A percentile compares a stretch with the other conserved stretches of the same genome.
These are phyloP conservation scores for Labrus mixtus DNA, from an alignment of 2,113 vertebrate species.

Conservation along the genomic window DNA sequence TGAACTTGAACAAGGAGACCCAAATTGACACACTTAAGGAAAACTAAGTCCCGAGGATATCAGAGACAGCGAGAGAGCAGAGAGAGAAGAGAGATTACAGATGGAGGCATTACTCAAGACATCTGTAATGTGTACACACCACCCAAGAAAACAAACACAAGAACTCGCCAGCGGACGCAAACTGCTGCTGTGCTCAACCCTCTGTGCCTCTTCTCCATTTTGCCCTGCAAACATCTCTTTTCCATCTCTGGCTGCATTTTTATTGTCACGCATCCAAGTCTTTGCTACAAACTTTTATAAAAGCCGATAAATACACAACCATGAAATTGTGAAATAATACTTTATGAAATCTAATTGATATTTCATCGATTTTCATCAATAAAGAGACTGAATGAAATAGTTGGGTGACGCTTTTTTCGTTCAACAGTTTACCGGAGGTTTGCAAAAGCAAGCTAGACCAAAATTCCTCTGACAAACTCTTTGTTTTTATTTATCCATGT, in stretches of 20 bases:
- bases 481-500: too few relatives aligned
- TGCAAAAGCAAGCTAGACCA: neutral
- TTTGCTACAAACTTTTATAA: slow-evolving; percentile 11
- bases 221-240: slow-evolving; percentile 24
- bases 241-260: slow-evolving; percentile 23
- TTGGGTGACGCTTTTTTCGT: neutral
- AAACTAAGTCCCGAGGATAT: slow-evolving; percentile 77
- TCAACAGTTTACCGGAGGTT: neutral
- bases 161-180: slow-evolving; percentile 70
- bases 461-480: too few relatives aligned
- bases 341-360: neutral
- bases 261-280: slow-evolving; percentile 5
- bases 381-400: neutral
- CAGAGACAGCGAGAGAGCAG: slow-evolving; percentile 54
- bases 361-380: neutral
- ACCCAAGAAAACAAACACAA: slow-evolving; percentile 76
- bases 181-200: slow-evolving; percentile 48
- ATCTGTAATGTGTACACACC: slow-evolving; percentile 83
- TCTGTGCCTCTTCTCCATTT: slow-evolving; percentile 21
- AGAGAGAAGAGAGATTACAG: slow-evolving; percentile 72
- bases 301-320: neutral
- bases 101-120: slow-evolving; percentile 80
- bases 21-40: slow-evolving; percentile 80
- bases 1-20: slow-evolving; percentile 85
- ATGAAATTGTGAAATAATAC: neutral